These are phyloP conservation scores for Drosophila nannoptera DNA, from an alignment of 1,140 invertebrate species.

Conservation along the genomic window DNA sequence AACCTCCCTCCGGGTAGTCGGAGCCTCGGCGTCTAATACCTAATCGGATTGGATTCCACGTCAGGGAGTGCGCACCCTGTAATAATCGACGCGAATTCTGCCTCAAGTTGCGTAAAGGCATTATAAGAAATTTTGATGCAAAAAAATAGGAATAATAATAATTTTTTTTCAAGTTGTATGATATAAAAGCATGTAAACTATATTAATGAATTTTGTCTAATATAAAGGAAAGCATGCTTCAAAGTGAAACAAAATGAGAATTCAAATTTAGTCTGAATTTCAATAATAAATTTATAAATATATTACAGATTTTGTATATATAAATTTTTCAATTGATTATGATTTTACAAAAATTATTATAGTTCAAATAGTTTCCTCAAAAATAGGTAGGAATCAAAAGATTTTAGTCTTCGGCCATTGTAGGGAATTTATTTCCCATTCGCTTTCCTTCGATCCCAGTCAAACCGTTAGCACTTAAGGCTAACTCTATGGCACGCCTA, in stretches of 20 bases:
- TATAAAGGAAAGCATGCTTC: background rate
- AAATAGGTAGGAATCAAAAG: too few relatives aligned
- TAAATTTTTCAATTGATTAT: too few relatives aligned
- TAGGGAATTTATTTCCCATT: too few relatives aligned
- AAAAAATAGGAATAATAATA: background rate
- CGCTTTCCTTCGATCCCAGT: too few relatives aligned
- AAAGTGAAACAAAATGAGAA: background rate
- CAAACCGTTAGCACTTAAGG: background rate
- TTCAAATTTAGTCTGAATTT: background rate
- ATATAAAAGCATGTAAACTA: background rate
- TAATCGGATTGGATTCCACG: background rate
- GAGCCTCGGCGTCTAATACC: background rate
- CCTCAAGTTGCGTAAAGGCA: background rate
- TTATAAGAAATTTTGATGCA: background rate
- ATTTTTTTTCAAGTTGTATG: background rate
- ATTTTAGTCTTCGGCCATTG: too few relatives aligned
- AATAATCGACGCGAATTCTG: background rate
- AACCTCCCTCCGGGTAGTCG: too few relatives aligned
- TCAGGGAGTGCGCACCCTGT: background rate
- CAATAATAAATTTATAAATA: too few relatives aligned
- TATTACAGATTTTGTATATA: too few relatives aligned
- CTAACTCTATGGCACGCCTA: constrained; percentile 5
- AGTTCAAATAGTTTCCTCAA: too few relatives aligned
- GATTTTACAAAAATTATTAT: too few relatives aligned
- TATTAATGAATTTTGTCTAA: background rate